A percentile compares a stretch with the other conserved stretches of the same genome.
Evolutionary conservation across 2,888 invertebrate species (phyloP).

Genomic region (Ennomos quercinarius): DNA sequence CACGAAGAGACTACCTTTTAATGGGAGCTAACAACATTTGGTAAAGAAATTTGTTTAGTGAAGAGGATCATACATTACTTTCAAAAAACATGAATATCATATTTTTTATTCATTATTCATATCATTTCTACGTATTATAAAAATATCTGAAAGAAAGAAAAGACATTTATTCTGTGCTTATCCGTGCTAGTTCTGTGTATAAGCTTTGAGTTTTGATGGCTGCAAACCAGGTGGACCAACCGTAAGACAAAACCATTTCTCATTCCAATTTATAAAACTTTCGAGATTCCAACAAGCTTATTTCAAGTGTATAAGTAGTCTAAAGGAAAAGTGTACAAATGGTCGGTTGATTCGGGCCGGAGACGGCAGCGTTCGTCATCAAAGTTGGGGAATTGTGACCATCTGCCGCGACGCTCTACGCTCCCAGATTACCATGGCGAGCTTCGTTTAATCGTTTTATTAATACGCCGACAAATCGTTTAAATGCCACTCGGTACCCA

Average conservation of each 20-base stretch:
- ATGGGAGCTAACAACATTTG: slow-evolving; percentile 38
- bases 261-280: slow-evolving; percentile 40
- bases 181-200: slow-evolving; percentile 3
- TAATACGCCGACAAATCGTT: slow-evolving; percentile 84
- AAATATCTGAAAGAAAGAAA: too few relatives aligned
- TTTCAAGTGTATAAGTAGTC: slow-evolving; percentile 65
- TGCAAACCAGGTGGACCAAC: slow-evolving; percentile 16
- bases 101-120: too few relatives aligned
- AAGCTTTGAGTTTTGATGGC: slow-evolving; percentile 1
- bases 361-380: slow-evolving; percentile 76
- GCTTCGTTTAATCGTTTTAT: slow-evolving; percentile 85
- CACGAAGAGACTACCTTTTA: slow-evolving; percentile 55
- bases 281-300: slow-evolving; percentile 56
- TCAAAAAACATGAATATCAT: background rate
- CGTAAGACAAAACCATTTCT: slow-evolving; percentile 25
- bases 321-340: slow-evolving; percentile 74
- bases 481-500: slow-evolving; percentile 71
- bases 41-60: slow-evolving; percentile 28
- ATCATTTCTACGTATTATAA: too few relatives aligned
- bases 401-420: slow-evolving; percentile 79
- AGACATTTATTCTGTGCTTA: too few relatives aligned
- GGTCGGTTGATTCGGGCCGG: slow-evolving; percentile 67
- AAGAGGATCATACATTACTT: slow-evolving; percentile 22
- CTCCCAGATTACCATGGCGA: slow-evolving; percentile 81
- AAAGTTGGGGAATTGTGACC: slow-evolving; percentile 82